phyloP scores from a whole-genome alignment of 2,888 invertebrate genomes.

The Frankliniella fusca region DNA sequence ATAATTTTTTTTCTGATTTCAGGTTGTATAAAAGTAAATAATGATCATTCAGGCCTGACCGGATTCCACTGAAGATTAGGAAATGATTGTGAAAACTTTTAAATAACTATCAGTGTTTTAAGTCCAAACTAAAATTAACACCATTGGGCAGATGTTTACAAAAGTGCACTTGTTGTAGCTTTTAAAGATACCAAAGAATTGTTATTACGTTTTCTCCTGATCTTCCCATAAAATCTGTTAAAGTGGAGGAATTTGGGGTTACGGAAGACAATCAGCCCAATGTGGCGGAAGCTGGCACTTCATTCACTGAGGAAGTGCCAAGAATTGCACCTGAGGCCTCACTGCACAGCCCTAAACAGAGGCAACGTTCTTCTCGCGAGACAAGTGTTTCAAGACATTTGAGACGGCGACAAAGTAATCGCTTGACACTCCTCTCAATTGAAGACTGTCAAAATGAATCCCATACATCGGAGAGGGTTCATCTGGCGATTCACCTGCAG shows the following conservation, averaged over 20 bases:
- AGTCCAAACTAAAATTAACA: too few species aligned
- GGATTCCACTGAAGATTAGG: too few species aligned
- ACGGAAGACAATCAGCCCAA: slow-evolving; percentile 8
- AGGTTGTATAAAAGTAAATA: too few species aligned
- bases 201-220: not conserved
- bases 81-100: too few species aligned
- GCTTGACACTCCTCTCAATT: not conserved
- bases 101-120: too few species aligned
- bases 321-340: not conserved
- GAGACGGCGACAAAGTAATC: not conserved
- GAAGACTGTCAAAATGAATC: not conserved
- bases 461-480: not conserved
- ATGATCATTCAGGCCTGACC: too few species aligned
- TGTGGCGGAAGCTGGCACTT: slow-evolving; percentile 19
- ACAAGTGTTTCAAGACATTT: slow-evolving; percentile 1
- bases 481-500: slow-evolving; percentile 32
- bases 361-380: not conserved
- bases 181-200: too few species aligned
- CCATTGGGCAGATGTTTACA: too few species aligned
- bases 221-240: not conserved
- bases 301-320: slow-evolving; percentile 3
- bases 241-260: slow-evolving; percentile 11
- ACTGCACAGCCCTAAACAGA: not conserved
- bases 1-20: too few species aligned
- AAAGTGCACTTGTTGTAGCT: too few species aligned